These are phyloP conservation scores for Perca fluviatilis DNA, from an alignment of 2,113 vertebrate genomes.

Conservation along the genomic window DNA sequence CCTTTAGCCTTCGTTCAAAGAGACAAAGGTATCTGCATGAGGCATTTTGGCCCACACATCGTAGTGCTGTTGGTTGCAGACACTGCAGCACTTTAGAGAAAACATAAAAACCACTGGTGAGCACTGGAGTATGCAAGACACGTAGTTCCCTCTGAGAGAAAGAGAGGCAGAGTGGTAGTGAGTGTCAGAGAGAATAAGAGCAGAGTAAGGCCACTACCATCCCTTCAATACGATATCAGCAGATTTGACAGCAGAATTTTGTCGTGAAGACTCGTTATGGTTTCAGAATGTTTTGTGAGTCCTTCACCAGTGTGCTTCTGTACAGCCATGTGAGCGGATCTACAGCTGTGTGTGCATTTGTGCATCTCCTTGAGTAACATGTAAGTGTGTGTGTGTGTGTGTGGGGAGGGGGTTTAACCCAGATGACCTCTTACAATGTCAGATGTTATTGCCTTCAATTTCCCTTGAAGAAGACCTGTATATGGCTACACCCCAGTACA, in stretches of 20 bases:
- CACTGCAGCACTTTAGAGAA: conserved; percentile 62
- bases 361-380: not conserved
- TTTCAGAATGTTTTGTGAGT: conserved; percentile 35
- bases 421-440: conserved; percentile 67
- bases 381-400: not conserved
- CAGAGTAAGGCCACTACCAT: conserved; percentile 49
- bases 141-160: conserved; percentile 30
- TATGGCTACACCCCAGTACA: conserved; percentile 55
- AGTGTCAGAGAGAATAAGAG: conserved; percentile 56
- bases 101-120: conserved; percentile 43
- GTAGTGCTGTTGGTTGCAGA: conserved; percentile 9
- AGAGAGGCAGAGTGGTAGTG: conserved; percentile 42
- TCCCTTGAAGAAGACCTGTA: conserved; percentile 65
- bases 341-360: not conserved
- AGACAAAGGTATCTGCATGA: conserved; percentile 13
- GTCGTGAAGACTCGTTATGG: conserved; percentile 29
- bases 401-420: conserved; percentile 15
- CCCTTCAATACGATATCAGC: conserved; percentile 53
- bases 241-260: conserved; percentile 60
- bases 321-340: conserved; percentile 16
- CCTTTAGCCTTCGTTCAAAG: not conserved
- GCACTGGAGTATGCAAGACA: conserved; percentile 51
- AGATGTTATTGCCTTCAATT: conserved; percentile 67
- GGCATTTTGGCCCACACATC: conserved; percentile 10
- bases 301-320: conserved; percentile 21